Base-by-base conservation (phyloP, 2,113 vertebrate species). In the Mesocricetus auratus region DNA sequence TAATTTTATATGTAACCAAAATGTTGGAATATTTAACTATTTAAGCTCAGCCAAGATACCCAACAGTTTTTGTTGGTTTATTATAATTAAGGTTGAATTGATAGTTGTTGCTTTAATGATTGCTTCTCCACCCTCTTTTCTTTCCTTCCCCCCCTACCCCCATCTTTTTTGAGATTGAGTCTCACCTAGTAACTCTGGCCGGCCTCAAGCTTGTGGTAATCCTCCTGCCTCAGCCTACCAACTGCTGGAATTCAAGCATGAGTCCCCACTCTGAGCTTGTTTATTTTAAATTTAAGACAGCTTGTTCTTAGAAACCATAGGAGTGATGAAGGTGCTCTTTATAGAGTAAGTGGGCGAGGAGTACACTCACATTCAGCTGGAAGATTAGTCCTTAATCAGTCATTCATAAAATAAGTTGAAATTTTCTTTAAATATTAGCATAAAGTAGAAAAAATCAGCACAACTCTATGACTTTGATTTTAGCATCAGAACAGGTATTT, bases 281-380 rank as follows among this genome's bases (percentile, higher is more conserved):
- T 94, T 94, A 60, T 74, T 90, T 96, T 96, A 89, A 78, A 87
- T 79, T 85, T 90, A 95, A 86, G 36, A 79, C 88, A 56, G 60
- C 91, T 90, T 96, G 39, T 91, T 91, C 62, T 95, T 94, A 91
- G 68, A 93, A 83, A 19, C 21, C 73, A 92, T 74, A 87, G n/a
- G 66, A 88, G 17, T 94, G 58, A 87, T 42, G 50, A 91, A 96
- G 42, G 56, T 95, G 7, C 83, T 53, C n/a, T 88, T 88, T 82
- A 17, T 39, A 16, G 17, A 85, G 47, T 16, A 73, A 53, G n/a
- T 29, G 22, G 15, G 24, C 74, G 78, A 75, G 11, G 82, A 58
- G 42, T 79, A 11, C 3, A 79, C 33, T 93, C n/a, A 89, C 2
- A 73, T 74, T 88, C 58, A 89, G 33, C 77, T 94, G 77, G 50